These are phyloP conservation scores for Drosophila murphyi DNA, from an alignment of 1,140 invertebrate species.

Conservation along the genomic window DNA sequence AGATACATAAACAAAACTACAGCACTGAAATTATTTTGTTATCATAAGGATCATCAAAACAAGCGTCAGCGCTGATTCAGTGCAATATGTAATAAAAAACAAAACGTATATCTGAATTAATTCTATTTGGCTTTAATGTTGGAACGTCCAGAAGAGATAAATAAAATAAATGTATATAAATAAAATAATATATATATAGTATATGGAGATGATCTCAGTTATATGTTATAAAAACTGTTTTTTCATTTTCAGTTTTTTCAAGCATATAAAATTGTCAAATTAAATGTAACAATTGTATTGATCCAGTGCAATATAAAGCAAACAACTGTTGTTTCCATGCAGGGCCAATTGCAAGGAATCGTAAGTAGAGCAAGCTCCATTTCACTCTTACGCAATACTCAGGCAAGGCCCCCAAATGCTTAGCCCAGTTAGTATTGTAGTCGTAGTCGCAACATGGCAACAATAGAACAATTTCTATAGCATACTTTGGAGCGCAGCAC, in stretches of 20 bases:
- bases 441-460: conserved; percentile 17
- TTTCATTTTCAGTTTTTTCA: neutral
- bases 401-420: conserved; percentile 35
- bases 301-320: neutral
- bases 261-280: conserved; percentile 11
- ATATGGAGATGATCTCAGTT: too few species aligned
- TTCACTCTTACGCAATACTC: conserved; percentile 16
- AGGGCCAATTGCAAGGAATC: neutral
- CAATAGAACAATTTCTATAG: conserved; percentile 63
- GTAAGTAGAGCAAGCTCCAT: conserved; percentile 34
- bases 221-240: neutral
- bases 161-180: too few species aligned
- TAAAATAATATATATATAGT: too few species aligned
- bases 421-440: conserved; percentile 51
- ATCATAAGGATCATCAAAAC: conserved; percentile 60
- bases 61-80: neutral
- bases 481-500: conserved; percentile 72
- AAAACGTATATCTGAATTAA: neutral
- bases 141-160: too few species aligned
- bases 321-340: neutral
- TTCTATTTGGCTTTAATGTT: neutral
- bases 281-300: conserved; percentile 3
- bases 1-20: conserved; percentile 66
- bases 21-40: conserved; percentile 69
- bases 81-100: neutral